A percentile compares a stretch with the other conserved stretches of the same genome.
Conservation (phyloP, 2,797 vertebrate species). For the Chanos chanos region DNA sequence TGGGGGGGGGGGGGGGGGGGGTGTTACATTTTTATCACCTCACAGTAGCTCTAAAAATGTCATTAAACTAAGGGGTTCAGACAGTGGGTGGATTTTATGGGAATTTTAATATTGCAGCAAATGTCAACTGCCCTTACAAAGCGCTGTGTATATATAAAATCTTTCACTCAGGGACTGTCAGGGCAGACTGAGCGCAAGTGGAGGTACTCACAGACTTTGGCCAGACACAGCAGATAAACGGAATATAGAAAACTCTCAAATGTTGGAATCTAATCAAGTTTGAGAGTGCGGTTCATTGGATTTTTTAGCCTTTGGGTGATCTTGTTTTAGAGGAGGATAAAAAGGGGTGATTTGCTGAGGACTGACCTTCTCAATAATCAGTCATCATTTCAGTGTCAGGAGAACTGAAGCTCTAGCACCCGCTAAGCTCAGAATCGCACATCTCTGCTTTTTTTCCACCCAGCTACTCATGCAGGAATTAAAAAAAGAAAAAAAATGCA, state of each 20-base stretch:
- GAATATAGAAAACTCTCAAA: background rate
- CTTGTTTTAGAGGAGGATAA: too few relatives aligned
- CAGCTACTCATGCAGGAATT: conserved; percentile 19
- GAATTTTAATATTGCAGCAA: conserved; percentile 49
- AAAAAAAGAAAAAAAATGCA: conserved; percentile 29
- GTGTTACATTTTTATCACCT: conserved; percentile 30
- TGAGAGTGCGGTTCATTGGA: too few relatives aligned
- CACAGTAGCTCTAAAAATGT: conserved; percentile 25
- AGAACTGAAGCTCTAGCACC: conserved; percentile 15
- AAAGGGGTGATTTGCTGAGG: background rate
- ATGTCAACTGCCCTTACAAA: conserved; percentile 48
- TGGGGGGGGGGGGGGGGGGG: conserved; percentile 11
- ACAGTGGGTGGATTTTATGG: conserved; percentile 39
- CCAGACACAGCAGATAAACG: too few relatives aligned
- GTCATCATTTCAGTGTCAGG: conserved; percentile 33
- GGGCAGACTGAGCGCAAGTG: background rate
- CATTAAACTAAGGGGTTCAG: conserved; percentile 43
- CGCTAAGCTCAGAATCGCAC: conserved; percentile 16
- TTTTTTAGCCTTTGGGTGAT: too few relatives aligned
- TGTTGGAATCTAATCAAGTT: background rate
- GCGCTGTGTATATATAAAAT: conserved; percentile 44
- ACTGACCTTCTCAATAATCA: conserved; percentile 41
- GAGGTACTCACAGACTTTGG: background rate
- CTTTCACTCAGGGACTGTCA: conserved; percentile 7
- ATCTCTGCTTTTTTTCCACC: conserved; percentile 26